Evolutionary conservation across 2,113 vertebrate species (phyloP), one percentile per base, ranked within the genome.

Genomic region (Callipepla squamata): DNA sequence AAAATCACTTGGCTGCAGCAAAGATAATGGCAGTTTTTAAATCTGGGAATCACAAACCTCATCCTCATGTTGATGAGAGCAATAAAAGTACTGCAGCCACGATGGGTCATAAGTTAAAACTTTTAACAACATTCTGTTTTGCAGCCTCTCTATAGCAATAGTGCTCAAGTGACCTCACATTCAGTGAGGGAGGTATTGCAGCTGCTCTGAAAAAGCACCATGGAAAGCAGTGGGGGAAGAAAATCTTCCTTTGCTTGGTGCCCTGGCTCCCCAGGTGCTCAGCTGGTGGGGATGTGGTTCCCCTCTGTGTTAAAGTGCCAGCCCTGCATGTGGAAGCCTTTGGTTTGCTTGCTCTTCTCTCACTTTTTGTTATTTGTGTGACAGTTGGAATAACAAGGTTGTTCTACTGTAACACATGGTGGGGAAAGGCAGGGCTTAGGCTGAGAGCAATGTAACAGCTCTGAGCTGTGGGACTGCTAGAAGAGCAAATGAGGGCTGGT

Each of bases 161-260:
- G 65, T 28, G 88, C 53, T 80, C 8, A 53, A 76, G 40, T 78
- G 88, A 80, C 80, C 68, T 86, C 34, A 11, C 4, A 3, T 70
- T 75, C 62, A 19, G 40, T 3, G 57, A 92, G 84, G 66, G 70
- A 79, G 44, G 34, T 23, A 23, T 32, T 88, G 90, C 72, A 95
- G 93, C 73, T 85, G 82, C 13, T 80, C 68, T 95, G 68, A 80
- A 65, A 80, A 80, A 70, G 38, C 47, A 79, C 42, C n/a, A 25
- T 69, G 80, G 12, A 68, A 90, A 94, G 48, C 79, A 74, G 63
- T 86, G 80, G 86, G 89, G 9, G 77, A 94, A 92, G 38, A 83
- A 88, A 92, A 88, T 32, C 86, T 83, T 57, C n/a, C 58, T 95
- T 89, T 63, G 15, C 20, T 80, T 59, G 88, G 16, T 80, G 45